Conservation (phyloP, 2,888 invertebrate species). For the Spilarctia lutea region DNA sequence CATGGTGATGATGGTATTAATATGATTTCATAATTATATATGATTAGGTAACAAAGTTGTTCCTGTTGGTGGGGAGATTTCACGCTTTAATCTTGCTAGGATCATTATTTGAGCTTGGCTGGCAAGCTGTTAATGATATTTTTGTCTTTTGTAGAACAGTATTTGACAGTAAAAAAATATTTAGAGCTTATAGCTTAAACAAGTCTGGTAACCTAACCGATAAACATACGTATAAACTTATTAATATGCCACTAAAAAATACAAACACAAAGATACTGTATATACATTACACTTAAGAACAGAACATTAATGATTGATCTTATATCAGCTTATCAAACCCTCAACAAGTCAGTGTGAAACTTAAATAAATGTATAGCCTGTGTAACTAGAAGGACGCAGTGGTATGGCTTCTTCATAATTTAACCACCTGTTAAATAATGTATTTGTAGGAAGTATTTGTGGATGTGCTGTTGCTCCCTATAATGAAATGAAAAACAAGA, state of each 20-base stretch:
- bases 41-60: neutral
- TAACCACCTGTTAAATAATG: neutral
- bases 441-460: neutral
- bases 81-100: neutral
- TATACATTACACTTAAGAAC: too few species aligned
- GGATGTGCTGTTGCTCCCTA: neutral
- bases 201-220: too few species aligned
- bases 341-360: too few species aligned
- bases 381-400: too few species aligned
- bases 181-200: too few species aligned
- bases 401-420: neutral
- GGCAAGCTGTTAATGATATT: neutral
- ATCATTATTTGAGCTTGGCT: neutral
- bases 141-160: neutral
- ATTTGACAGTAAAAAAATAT: neutral
- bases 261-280: too few species aligned
- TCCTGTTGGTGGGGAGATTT: neutral
- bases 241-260: too few species aligned
- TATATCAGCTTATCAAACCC: too few species aligned
- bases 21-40: neutral
- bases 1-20: conserved; percentile 21
- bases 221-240: too few species aligned
- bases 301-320: too few species aligned
- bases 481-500: too few species aligned
- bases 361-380: too few species aligned